phyloP scores from a whole-genome alignment of 2,888 invertebrate species.

The Tyria jacobaeae region DNA sequence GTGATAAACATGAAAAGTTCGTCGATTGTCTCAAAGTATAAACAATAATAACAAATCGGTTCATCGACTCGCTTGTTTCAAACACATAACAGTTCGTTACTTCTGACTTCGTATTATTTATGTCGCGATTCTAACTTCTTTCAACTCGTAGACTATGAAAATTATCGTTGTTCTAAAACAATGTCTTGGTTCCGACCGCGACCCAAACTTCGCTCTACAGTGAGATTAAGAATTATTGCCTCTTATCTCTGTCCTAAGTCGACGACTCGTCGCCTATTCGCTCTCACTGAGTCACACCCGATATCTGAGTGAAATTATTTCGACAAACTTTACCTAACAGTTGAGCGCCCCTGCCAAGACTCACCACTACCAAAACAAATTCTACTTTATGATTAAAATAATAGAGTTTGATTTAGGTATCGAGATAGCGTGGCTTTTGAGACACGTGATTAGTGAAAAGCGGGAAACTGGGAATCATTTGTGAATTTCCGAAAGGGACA shows the following conservation, averaged over 20 bases:
- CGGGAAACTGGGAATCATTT: conserved; percentile 85
- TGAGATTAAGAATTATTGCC: conserved; percentile 80
- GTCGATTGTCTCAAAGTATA: conserved; percentile 32
- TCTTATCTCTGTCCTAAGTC: conserved; percentile 77
- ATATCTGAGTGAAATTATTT: conserved; percentile 82
- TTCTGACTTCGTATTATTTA: conserved; percentile 47
- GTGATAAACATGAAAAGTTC: conserved; percentile 42
- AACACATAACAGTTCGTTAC: conserved; percentile 36
- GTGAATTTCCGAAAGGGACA: conserved; percentile 81
- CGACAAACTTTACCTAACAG: conserved; percentile 79
- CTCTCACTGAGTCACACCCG: conserved; percentile 62
- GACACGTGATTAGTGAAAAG: conserved; percentile 83
- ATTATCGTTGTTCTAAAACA: conserved; percentile 71
- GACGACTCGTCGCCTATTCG: conserved; percentile 78
- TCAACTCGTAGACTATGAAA: conserved; percentile 59
- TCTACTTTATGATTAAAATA: conserved; percentile 51
- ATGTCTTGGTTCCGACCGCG: conserved; percentile 57
- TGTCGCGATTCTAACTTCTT: conserved; percentile 56
- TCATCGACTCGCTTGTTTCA: conserved; percentile 40
- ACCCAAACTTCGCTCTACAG: conserved; percentile 56
- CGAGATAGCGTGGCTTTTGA: conserved; percentile 54
- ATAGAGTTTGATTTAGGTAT: conserved; percentile 56
- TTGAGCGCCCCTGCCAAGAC: conserved; percentile 63
- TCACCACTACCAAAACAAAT: conserved; percentile 42
- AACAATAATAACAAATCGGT: conserved; percentile 39